A percentile compares a stretch with the other conserved stretches of the same genome.
These are phyloP conservation scores for Oncorhynchus tshawytscha DNA, from an alignment of 2,113 vertebrate species.

Conservation along the genomic window DNA sequence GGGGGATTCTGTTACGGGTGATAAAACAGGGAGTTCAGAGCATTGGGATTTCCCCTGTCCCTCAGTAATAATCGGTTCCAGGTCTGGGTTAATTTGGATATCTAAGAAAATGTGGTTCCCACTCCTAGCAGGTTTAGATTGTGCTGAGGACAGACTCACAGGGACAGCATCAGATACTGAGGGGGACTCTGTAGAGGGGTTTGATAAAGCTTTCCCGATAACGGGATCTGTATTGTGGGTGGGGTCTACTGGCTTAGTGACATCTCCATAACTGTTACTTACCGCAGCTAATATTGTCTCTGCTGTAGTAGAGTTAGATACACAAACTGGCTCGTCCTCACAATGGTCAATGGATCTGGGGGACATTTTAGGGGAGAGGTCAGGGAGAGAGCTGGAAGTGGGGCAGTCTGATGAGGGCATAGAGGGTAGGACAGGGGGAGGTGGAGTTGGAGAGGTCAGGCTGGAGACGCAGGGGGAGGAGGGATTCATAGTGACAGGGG, in stretches of 20 bases:
- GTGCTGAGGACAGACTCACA: constrained; percentile 11
- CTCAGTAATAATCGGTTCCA: constrained; percentile 33
- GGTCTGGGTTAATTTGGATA: constrained; percentile 38
- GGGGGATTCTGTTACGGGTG: constrained; percentile 42
- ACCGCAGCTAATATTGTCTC: constrained; percentile 41
- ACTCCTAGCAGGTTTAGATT: constrained; percentile 19
- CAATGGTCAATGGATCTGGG: constrained; percentile 72
- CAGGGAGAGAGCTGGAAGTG: constrained; percentile 78
- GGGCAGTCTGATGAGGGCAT: constrained; percentile 73
- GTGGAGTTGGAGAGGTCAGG: constrained; percentile 80
- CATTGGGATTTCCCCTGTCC: constrained; percentile 30
- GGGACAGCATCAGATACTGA: constrained; percentile 3
- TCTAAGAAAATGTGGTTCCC: constrained; percentile 35
- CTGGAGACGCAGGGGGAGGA: constrained; percentile 77
- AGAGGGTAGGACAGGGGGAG: constrained; percentile 87
- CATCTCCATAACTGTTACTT: constrained; percentile 40
- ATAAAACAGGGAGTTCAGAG: constrained; percentile 40
- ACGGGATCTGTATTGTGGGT: constrained; percentile 30
- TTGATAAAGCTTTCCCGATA: constrained; percentile 19
- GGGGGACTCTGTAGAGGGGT: constrained; percentile 19
- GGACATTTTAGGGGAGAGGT: constrained; percentile 89
- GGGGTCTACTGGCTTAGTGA: constrained; percentile 39
- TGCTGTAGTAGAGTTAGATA: constrained; percentile 40
- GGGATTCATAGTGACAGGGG: constrained; percentile 82
- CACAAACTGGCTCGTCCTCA: constrained; percentile 15